Evolutionary conservation across 23 tunicate genomes (phyloP).

Genomic region (Ascidia mentula): DNA sequence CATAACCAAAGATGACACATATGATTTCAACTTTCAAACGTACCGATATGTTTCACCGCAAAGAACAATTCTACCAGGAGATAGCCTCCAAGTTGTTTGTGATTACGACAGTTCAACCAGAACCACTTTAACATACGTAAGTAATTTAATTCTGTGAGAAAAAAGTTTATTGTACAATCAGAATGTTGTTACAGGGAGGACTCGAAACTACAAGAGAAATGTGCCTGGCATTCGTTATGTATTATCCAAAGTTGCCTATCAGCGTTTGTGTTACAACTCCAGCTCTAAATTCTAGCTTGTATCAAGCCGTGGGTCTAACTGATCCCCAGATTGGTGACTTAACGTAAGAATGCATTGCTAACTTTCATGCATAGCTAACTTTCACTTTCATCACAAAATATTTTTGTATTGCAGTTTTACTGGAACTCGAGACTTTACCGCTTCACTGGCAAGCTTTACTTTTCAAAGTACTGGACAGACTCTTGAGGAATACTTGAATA

Average conservation of each 20-base stretch:
- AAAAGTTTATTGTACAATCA: no score
- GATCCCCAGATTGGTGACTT: neutral
- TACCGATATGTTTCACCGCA: neutral
- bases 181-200: slow-evolving; percentile 48
- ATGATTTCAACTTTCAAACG: neutral
- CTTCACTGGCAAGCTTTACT: neutral
- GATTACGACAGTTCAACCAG: neutral
- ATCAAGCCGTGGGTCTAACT: neutral
- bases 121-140: neutral
- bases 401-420: neutral
- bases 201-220: slow-evolving; percentile 21
- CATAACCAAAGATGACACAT: neutral
- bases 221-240: slow-evolving; percentile 28
- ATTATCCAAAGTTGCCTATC: slow-evolving; percentile 22
- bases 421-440: neutral
- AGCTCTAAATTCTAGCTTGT: neutral
- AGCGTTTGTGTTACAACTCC: neutral
- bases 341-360: neutral
- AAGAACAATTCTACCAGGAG: neutral
- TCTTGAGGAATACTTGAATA: neutral
- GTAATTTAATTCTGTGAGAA: no score
- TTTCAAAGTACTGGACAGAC: neutral
- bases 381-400: neutral
- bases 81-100: neutral
- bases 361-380: no score